Percentiles rank a stretch among this genome's conserved stretches.
Conservation (phyloP, 2,797 vertebrate species). For the Enoplosus armatus region DNA sequence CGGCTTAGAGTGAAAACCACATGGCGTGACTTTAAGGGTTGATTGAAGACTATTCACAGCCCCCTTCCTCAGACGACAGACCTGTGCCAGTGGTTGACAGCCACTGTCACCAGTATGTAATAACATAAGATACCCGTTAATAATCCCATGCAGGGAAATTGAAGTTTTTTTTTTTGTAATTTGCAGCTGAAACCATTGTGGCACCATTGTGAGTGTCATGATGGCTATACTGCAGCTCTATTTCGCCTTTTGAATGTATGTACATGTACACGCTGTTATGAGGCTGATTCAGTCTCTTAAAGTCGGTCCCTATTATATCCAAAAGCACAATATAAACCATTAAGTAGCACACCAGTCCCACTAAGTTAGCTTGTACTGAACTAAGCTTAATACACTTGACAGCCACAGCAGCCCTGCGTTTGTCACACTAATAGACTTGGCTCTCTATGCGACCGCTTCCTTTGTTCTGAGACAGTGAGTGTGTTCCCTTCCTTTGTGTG, state of each 20-base stretch:
- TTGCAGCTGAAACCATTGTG: neutral
- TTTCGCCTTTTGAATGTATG: neutral
- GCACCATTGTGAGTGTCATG: neutral
- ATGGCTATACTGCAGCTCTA: neutral
- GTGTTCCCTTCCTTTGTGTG: neutral
- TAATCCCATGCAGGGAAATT: neutral
- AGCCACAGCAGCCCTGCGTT: neutral
- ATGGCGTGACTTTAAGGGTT: neutral
- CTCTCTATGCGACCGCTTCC: neutral
- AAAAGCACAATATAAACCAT: neutral
- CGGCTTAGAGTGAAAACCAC: neutral
- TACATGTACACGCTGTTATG: neutral
- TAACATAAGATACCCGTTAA: neutral
- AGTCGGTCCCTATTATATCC: neutral
- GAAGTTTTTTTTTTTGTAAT: neutral
- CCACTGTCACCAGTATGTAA: neutral
- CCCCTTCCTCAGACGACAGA: neutral
- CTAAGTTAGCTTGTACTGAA: no score
- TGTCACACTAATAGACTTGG: neutral
- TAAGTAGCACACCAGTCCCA: neutral
- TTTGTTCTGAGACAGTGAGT: slow-evolving; percentile 13
- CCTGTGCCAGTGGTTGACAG: neutral
- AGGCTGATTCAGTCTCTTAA: neutral
- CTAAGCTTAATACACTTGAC: neutral
- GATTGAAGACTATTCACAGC: neutral